Evolutionary conservation across 2,888 invertebrate species (phyloP).

Genomic region (Heliconius charithonia): DNA sequence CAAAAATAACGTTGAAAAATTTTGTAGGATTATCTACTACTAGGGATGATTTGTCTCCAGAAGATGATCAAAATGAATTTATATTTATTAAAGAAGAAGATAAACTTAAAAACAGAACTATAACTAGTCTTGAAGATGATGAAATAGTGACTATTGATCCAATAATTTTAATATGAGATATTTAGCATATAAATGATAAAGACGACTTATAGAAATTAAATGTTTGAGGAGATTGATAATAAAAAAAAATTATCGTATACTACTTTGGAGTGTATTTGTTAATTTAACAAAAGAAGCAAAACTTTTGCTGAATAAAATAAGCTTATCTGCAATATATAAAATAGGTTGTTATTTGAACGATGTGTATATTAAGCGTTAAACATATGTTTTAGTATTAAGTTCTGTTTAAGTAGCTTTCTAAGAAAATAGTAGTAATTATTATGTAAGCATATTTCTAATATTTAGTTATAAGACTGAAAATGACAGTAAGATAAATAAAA

Average conservation of each 20-base stretch:
- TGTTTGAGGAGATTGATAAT: not conserved
- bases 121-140: not conserved
- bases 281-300: not conserved
- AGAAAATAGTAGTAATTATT: not conserved
- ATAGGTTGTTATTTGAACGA: not conserved
- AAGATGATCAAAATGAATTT: constrained; percentile 17
- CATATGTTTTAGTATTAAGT: not conserved
- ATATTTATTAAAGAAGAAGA: constrained; percentile 14
- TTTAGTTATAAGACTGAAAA: not conserved
- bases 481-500: constrained; percentile 1
- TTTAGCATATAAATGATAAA: not conserved
- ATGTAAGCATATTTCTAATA: not conserved
- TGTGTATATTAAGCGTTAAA: not conserved
- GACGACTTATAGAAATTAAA: not conserved
- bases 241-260: not conserved
- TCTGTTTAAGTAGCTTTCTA: not conserved
- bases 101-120: not conserved
- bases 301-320: not conserved
- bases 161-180: not conserved
- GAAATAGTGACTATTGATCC: constrained; percentile 16
- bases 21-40: not conserved
- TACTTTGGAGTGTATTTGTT: not conserved
- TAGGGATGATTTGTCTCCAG: not conserved
- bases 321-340: not conserved
- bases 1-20: not conserved